A percentile compares a stretch with the other conserved stretches of the same genome.
These are phyloP conservation scores for Rhodophaea formosa DNA, from an alignment of 2,888 invertebrate species.

Conservation along the genomic window DNA sequence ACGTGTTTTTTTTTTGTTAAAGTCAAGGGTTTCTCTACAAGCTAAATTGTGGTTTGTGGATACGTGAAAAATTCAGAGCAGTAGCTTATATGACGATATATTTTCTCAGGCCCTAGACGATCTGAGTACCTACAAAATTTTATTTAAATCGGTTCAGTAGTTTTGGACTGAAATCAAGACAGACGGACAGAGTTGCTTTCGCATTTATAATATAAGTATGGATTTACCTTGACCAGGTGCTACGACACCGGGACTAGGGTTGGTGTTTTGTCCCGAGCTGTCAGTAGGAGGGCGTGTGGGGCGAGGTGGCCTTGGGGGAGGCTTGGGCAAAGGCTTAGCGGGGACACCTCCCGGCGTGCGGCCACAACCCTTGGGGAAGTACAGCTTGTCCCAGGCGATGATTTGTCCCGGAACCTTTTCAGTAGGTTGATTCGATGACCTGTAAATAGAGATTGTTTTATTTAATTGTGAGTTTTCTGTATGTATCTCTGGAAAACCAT, in stretches of 20 bases:
- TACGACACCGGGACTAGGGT: slow-evolving; percentile 56
- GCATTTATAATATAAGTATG: neutral
- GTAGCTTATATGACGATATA: no score
- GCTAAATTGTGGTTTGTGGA: no score
- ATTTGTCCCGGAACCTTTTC: slow-evolving; percentile 69
- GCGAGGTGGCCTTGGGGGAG: slow-evolving; percentile 53
- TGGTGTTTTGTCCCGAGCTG: slow-evolving; percentile 63
- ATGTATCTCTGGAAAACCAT: no score
- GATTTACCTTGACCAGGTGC: slow-evolving; percentile 51
- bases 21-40: no score
- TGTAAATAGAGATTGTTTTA: slow-evolving; percentile 26
- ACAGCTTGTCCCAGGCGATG: slow-evolving; percentile 84
- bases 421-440: slow-evolving; percentile 43
- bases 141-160: no score
- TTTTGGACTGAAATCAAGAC: neutral
- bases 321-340: slow-evolving; percentile 57
- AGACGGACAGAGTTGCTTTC: no score
- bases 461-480: neutral
- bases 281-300: slow-evolving; percentile 48
- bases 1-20: no score
- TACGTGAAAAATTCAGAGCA: no score
- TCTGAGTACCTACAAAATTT: no score
- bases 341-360: slow-evolving; percentile 75
- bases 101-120: no score
- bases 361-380: slow-evolving; percentile 88